Evolutionary conservation across 2,888 invertebrate species (phyloP).

Genomic region (Craniophora ligustri): DNA sequence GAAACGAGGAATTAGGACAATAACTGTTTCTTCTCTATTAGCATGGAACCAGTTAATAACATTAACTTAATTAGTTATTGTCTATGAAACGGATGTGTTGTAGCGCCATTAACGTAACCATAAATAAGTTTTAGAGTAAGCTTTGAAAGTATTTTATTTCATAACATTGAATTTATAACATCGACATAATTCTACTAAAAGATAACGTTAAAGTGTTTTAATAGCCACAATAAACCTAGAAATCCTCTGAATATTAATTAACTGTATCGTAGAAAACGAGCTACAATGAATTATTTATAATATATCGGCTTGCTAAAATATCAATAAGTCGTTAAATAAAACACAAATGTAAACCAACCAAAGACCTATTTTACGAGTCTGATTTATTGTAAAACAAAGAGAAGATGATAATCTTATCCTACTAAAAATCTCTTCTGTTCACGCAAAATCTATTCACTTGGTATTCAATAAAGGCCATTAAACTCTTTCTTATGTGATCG

Average conservation of each 20-base stretch:
- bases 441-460: constrained; percentile 41
- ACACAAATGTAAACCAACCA: constrained; percentile 1
- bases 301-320: background rate
- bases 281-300: background rate
- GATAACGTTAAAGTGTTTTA: constrained; percentile 9
- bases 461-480: constrained; percentile 64
- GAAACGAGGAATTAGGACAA: constrained; percentile 26
- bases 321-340: background rate
- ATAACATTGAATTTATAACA: constrained; percentile 6
- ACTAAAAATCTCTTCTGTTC: constrained; percentile 22
- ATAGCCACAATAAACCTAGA: constrained; percentile 12
- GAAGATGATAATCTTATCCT: constrained; percentile 11
- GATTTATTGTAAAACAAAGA: constrained; percentile 2
- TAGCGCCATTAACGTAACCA: constrained; percentile 20
- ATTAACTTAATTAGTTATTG: constrained; percentile 34
- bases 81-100: constrained; percentile 23
- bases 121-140: constrained; percentile 11
- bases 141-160: constrained; percentile 10
- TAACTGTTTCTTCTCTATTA: constrained; percentile 37
- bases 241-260: background rate
- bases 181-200: background rate
- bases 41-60: constrained; percentile 16
- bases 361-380: constrained; percentile 5
- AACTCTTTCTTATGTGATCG: constrained; percentile 66
- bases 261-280: background rate